Percentiles rank a stretch among this genome's conserved stretches.
Conservation (phyloP, 2,797 vertebrate species). For the Amazona finschi region DNA sequence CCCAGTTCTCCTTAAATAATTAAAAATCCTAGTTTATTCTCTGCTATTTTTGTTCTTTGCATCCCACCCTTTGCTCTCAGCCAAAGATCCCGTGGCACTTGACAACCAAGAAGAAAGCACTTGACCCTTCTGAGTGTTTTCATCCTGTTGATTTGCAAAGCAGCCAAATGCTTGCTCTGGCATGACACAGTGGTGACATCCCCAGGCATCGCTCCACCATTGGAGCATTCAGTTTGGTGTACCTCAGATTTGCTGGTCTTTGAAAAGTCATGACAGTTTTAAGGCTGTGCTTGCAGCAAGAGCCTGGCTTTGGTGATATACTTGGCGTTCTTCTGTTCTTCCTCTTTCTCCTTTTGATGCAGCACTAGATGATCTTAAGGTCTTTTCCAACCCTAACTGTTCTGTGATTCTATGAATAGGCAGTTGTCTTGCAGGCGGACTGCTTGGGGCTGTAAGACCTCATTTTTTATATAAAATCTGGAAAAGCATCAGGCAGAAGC, state of each 20-base stretch:
- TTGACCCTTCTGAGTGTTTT: slow-evolving; percentile 32
- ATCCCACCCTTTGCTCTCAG: background rate
- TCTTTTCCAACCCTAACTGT: background rate
- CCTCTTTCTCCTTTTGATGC: background rate
- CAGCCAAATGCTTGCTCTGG: background rate
- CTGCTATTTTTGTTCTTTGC: background rate
- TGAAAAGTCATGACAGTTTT: background rate
- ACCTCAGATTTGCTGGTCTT: background rate
- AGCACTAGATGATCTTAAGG: background rate
- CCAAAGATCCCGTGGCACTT: background rate
- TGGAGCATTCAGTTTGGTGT: accelerated
- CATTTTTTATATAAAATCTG: background rate
- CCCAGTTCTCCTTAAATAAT: background rate
- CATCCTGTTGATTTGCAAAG: slow-evolving; percentile 6
- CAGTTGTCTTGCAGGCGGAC: background rate
- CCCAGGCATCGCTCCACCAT: background rate
- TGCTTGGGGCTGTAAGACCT: background rate
- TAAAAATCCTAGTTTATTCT: background rate
- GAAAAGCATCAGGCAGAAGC: background rate
- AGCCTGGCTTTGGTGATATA: background rate
- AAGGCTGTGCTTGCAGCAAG: background rate
- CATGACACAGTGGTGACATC: accelerated
- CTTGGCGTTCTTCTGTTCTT: background rate
- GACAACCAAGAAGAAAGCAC: background rate
- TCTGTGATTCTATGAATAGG: background rate